These are phyloP conservation scores for Psittacula echo DNA, from an alignment of 2,797 vertebrate genomes.

Conservation along the genomic window DNA sequence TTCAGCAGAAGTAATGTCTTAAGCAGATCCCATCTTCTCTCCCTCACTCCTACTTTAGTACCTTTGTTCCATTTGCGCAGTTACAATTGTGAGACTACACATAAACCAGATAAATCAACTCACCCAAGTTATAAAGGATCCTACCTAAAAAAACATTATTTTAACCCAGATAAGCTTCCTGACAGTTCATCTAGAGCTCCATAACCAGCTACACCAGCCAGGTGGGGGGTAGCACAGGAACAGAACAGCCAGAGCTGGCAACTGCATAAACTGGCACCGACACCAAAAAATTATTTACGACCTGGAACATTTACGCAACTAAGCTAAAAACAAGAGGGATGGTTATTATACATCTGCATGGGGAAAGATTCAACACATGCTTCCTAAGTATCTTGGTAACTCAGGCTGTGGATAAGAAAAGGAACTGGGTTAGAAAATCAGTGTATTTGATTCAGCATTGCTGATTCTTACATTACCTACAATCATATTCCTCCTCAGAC, in stretches of 20 bases:
- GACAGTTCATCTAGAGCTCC: not conserved
- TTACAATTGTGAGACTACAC: not conserved
- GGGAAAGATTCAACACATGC: not conserved
- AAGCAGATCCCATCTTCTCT: not conserved
- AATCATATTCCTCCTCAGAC: not conserved
- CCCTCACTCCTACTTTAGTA: not conserved
- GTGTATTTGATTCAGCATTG: not conserved
- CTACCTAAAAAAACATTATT: not conserved
- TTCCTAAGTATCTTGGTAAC: not conserved
- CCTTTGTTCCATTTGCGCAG: not conserved
- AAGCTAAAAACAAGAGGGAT: not conserved
- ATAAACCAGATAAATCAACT: not conserved
- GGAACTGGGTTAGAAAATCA: not conserved
- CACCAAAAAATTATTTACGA: not conserved
- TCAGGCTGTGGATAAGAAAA: not conserved
- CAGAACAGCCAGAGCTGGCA: not conserved
- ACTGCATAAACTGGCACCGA: fast-evolving
- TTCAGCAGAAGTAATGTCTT: not conserved
- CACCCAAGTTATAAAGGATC: not conserved
- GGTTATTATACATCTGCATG: not conserved
- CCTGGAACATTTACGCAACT: not conserved
- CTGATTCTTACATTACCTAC: not conserved
- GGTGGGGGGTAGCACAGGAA: not conserved
- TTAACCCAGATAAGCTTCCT: not conserved
- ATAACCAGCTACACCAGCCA: not conserved